phyloP scores from a whole-genome alignment of 2,797 vertebrate genomes.

The Psittacula derbiana region DNA sequence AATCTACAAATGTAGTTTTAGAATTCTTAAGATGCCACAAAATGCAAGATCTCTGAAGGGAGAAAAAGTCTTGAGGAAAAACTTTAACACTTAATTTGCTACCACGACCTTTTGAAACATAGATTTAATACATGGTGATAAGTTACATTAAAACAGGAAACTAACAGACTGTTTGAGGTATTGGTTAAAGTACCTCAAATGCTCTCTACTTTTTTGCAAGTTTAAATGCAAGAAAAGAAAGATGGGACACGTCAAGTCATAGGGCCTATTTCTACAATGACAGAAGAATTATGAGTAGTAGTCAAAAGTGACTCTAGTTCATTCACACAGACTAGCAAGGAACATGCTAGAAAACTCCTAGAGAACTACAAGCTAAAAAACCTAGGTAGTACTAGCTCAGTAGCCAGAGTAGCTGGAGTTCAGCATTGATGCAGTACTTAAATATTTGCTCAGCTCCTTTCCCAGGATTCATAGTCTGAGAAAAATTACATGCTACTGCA shows the following conservation, averaged over 20 bases:
- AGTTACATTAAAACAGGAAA: not conserved
- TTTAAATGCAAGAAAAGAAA: not conserved
- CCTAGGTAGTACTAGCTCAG: not conserved
- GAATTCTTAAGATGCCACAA: not conserved
- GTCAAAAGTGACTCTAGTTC: not conserved
- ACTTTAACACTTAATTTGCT: not conserved
- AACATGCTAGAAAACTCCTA: not conserved
- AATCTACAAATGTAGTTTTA: not conserved
- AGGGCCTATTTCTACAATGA: not conserved
- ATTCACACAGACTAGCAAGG: not conserved
- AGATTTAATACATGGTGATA: not conserved
- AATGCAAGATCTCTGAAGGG: not conserved
- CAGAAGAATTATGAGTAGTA: not conserved
- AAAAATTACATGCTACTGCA: conserved; percentile 37
- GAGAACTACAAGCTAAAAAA: not conserved
- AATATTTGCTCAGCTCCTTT: conserved; percentile 59
- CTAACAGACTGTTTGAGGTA: not conserved
- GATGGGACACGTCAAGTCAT: not conserved
- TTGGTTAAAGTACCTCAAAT: not conserved
- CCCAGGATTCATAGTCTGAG: conserved; percentile 53
- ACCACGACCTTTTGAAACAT: not conserved
- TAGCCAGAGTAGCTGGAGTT: conserved; percentile 14
- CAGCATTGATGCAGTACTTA: conserved; percentile 41
- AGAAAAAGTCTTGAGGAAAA: not conserved
- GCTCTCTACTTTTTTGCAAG: not conserved